These are phyloP conservation scores for Cephus pulcher DNA, from an alignment of 2,888 invertebrate species.

Conservation along the genomic window DNA sequence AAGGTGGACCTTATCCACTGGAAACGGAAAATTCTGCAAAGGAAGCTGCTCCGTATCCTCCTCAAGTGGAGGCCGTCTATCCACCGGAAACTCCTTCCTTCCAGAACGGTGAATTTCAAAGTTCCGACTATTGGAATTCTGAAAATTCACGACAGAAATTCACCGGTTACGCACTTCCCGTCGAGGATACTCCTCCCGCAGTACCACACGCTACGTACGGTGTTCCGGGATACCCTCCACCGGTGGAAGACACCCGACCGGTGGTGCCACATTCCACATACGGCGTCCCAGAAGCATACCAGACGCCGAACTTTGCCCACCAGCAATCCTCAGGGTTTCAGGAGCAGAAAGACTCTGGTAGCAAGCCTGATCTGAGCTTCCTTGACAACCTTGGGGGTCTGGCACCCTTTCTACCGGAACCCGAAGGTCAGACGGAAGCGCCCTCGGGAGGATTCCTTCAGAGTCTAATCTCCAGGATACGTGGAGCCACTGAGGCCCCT, in stretches of 20 bases:
- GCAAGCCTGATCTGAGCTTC: slow-evolving; percentile 30
- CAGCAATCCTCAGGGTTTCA: background rate
- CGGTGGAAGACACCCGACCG: background rate
- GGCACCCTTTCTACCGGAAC: slow-evolving; percentile 28
- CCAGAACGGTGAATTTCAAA: slow-evolving; percentile 14
- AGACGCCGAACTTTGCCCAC: background rate
- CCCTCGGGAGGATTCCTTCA: background rate
- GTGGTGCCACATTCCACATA: slow-evolving; percentile 1
- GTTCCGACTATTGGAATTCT: slow-evolving; percentile 7
- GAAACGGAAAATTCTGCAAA: too few species aligned
- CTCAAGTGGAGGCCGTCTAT: background rate
- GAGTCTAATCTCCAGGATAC: background rate
- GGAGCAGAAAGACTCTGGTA: background rate
- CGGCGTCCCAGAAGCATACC: slow-evolving; percentile 3
- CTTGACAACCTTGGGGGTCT: slow-evolving; percentile 35
- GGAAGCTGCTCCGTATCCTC: background rate
- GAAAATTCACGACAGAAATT: slow-evolving; percentile 7
- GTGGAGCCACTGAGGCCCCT: background rate
- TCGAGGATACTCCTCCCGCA: background rate
- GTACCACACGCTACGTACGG: background rate
- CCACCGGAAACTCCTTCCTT: slow-evolving; percentile 4
- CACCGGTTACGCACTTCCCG: slow-evolving; percentile 6
- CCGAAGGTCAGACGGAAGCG: background rate
- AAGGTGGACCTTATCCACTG: background rate
- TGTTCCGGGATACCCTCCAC: background rate